Percentiles rank a stretch among this genome's conserved stretches.
These are phyloP conservation scores for Mythimna loreyi DNA, from an alignment of 2,888 invertebrate species.

Conservation along the genomic window DNA sequence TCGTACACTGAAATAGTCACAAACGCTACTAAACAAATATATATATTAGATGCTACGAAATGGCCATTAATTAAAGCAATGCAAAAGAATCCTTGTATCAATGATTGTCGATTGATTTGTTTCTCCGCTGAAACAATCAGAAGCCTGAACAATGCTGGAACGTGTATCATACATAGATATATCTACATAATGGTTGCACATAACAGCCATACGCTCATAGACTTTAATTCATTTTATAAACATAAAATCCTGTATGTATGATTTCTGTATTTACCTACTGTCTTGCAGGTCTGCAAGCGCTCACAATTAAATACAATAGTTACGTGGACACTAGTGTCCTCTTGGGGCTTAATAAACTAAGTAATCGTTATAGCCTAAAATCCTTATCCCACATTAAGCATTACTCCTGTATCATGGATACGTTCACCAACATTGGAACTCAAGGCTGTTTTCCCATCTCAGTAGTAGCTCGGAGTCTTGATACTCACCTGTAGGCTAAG, in stretches of 20 bases:
- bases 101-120: conserved; percentile 51
- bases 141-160: conserved; percentile 57
- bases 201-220: background rate
- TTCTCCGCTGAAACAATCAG: conserved; percentile 58
- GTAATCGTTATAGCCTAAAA: too few species aligned
- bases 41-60: conserved; percentile 7
- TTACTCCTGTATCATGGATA: too few species aligned
- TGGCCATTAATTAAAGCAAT: conserved; percentile 27
- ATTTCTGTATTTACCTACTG: background rate
- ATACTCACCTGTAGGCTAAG: too few species aligned
- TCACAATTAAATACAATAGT: too few species aligned
- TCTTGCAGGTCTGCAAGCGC: background rate
- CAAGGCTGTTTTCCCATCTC: too few species aligned
- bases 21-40: conserved; percentile 5
- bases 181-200: too few species aligned
- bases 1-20: conserved; percentile 14
- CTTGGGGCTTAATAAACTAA: too few species aligned
- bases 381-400: too few species aligned
- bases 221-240: conserved; percentile 1
- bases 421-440: too few species aligned
- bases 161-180: background rate
- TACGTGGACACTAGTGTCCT: too few species aligned
- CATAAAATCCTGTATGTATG: background rate
- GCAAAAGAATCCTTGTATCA: conserved; percentile 36
- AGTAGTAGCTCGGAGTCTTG: too few species aligned